Percentiles rank a stretch among this genome's conserved stretches.
Evolutionary conservation across 2,113 vertebrate species (phyloP).

Genomic region (Ginglymostoma cirratum): DNA sequence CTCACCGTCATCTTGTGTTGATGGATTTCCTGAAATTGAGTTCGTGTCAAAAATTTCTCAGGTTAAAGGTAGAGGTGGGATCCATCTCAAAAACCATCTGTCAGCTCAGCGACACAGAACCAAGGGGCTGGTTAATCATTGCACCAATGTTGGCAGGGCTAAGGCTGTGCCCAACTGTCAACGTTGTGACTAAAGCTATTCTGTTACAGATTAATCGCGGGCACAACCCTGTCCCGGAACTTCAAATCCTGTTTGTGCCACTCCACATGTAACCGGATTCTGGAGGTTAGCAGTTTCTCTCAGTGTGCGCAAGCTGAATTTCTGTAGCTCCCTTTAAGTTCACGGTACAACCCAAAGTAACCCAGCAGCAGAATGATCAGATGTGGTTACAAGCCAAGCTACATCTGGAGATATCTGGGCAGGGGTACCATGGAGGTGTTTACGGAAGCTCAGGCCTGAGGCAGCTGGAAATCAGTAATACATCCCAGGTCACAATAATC

Average conservation of each 20-base stretch:
- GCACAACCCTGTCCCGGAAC: not conserved
- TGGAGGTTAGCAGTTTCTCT: not conserved
- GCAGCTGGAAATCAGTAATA: too few species aligned
- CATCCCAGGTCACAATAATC: too few species aligned
- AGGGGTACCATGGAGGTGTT: not conserved
- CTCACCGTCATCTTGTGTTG: not conserved
- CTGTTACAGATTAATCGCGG: not conserved
- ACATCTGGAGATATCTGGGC: not conserved
- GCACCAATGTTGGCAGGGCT: not conserved
- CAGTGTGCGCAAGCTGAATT: not conserved
- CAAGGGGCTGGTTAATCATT: not conserved
- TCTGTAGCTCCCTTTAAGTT: not conserved
- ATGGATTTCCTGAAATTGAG: not conserved
- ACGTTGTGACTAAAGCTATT: not conserved
- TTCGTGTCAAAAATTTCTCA: not conserved
- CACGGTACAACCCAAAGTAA: not conserved
- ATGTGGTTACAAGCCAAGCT: not conserved
- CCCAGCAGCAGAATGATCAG: not conserved
- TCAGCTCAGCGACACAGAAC: not conserved
- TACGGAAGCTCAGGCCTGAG: too few species aligned
- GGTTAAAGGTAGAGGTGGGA: not conserved
- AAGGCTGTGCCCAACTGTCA: not conserved
- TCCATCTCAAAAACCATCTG: too few species aligned
- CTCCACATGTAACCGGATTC: not conserved
- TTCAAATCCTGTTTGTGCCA: not conserved